Evolutionary conservation across 2,888 invertebrate genomes (phyloP).

Genomic region (Caenorhabditis plicata): DNA sequence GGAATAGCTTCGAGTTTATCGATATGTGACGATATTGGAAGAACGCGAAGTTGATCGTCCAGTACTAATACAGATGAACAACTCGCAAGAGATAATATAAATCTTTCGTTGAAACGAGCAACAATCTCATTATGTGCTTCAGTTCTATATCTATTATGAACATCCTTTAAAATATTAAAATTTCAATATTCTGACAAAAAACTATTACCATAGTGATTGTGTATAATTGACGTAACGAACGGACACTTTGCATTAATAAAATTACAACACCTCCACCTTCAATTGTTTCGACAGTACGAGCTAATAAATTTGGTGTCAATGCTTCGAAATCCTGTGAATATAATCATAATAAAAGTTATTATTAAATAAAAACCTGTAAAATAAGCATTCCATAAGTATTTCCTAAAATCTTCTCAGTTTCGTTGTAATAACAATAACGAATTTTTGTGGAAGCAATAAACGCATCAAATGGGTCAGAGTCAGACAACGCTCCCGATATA

Average conservation of each 20-base stretch:
- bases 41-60: slow-evolving; percentile 85
- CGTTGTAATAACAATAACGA: slow-evolving; percentile 92
- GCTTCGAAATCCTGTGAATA: slow-evolving; percentile 86
- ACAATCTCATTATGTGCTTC: slow-evolving; percentile 89
- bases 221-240: slow-evolving; percentile 87
- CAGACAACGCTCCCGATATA: slow-evolving; percentile 70
- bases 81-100: slow-evolving; percentile 84
- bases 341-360: background rate
- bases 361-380: slow-evolving; percentile 75
- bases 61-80: slow-evolving; percentile 78
- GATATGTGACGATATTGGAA: slow-evolving; percentile 88
- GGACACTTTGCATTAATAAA: slow-evolving; percentile 81
- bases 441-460: slow-evolving; percentile 94
- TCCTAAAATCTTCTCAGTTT: slow-evolving; percentile 95
- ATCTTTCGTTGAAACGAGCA: slow-evolving; percentile 92
- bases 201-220: slow-evolving; percentile 88
- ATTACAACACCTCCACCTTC: slow-evolving; percentile 89
- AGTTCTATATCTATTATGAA: slow-evolving; percentile 89
- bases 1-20: slow-evolving; percentile 74
- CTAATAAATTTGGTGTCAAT: slow-evolving; percentile 90
- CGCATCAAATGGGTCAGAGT: slow-evolving; percentile 75
- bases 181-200: background rate
- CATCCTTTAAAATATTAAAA: slow-evolving; percentile 80
- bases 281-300: slow-evolving; percentile 94
- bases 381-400: slow-evolving; percentile 95